Percentiles rank a stretch among this genome's conserved stretches.
Conservation (phyloP, 2,113 vertebrate genomes). For the Gallinago media region DNA sequence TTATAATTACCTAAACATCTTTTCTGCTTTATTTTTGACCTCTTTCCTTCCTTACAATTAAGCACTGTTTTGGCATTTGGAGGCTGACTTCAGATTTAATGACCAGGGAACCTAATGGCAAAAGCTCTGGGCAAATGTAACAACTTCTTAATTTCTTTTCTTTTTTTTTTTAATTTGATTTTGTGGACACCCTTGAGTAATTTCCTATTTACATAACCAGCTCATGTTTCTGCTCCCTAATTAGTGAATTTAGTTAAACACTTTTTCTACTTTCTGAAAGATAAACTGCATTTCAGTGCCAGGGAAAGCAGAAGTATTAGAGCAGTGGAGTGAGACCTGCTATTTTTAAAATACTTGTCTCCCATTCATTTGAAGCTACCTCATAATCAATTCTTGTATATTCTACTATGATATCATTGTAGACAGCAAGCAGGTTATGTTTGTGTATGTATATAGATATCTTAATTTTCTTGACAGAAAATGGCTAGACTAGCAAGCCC, state of each 20-base stretch:
- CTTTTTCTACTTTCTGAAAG: background rate
- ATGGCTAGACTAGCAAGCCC: background rate
- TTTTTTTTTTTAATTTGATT: background rate
- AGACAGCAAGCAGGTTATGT: background rate
- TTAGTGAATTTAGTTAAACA: background rate
- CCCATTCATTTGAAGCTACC: background rate
- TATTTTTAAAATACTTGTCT: background rate
- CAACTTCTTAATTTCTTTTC: background rate
- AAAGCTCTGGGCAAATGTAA: background rate
- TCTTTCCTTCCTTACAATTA: background rate
- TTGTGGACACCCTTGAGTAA: background rate
- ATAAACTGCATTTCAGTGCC: background rate
- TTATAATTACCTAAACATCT: background rate
- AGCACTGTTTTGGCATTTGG: background rate
- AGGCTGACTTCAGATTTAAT: background rate
- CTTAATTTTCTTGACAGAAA: background rate
- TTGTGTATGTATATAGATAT: background rate
- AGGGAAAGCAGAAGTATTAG: background rate
- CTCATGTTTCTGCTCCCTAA: background rate
- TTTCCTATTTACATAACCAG: background rate
- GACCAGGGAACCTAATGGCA: background rate
- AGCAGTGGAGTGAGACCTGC: background rate
- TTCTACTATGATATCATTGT: background rate
- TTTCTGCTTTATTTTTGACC: background rate
- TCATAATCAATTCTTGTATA: background rate